Conservation (phyloP, 2,797 vertebrate species). For the Macropus fuliginosus region DNA sequence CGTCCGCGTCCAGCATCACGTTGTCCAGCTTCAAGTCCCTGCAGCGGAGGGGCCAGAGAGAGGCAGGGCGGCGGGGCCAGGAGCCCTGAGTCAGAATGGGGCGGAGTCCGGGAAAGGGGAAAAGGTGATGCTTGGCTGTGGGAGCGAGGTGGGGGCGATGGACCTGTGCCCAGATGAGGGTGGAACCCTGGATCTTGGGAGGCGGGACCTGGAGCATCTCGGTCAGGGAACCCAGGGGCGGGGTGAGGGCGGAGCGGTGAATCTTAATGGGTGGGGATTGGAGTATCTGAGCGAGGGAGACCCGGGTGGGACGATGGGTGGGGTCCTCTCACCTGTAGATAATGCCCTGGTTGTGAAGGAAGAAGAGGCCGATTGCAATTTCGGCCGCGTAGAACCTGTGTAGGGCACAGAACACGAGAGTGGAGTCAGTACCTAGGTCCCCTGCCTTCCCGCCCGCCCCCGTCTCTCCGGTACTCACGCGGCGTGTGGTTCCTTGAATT, state of each 20-base stretch:
- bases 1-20: constrained; percentile 92
- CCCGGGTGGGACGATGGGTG: too few relatives aligned
- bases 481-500: constrained; percentile 96
- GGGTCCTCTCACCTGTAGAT: constrained; percentile 90
- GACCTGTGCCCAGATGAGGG: too few relatives aligned
- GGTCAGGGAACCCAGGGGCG: not conserved
- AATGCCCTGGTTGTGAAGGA: constrained; percentile 93
- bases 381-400: constrained; percentile 94
- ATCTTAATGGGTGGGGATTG: not conserved
- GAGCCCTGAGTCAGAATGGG: not conserved
- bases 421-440: not conserved
- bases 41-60: not conserved
- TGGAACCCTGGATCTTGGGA: too few relatives aligned
- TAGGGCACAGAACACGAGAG: not conserved
- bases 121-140: accelerated
- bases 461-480: constrained; percentile 86
- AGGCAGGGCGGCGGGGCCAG: too few relatives aligned
- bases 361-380: constrained; percentile 93
- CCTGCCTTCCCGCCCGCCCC: not conserved
- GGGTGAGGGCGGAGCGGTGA: not conserved
- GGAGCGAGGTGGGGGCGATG: not conserved
- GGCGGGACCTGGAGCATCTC: too few relatives aligned
- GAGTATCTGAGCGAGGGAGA: not conserved
- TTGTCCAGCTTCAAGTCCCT: constrained; percentile 96
- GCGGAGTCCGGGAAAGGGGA: not conserved